These are phyloP conservation scores for Spea hammondii DNA, from an alignment of 2,797 vertebrate species.

Conservation along the genomic window DNA sequence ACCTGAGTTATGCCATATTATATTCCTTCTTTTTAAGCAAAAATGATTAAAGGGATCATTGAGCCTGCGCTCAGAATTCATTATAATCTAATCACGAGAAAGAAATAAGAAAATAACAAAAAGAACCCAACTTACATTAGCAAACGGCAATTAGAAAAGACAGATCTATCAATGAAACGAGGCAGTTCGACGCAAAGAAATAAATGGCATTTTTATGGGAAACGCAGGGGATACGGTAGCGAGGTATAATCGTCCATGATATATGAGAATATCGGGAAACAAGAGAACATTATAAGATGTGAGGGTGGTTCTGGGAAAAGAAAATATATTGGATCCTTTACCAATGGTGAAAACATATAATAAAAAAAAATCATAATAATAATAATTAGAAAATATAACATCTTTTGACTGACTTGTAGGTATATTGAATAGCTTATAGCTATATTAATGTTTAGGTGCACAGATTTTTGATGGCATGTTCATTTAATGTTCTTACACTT, in stretches of 20 bases:
- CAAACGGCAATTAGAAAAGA: conserved; percentile 27
- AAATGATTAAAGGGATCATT: conserved; percentile 39
- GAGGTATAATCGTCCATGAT: conserved; percentile 19
- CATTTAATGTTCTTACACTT: too few species aligned
- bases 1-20: conserved; percentile 1
- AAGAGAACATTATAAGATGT: background rate
- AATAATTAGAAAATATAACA: too few species aligned
- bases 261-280: conserved; percentile 27
- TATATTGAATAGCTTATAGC: too few species aligned
- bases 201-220: background rate
- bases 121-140: background rate
- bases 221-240: background rate
- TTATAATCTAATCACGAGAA: conserved; percentile 29
- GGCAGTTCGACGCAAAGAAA: background rate
- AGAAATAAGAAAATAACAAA: conserved; percentile 7
- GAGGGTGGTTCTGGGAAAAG: too few species aligned
- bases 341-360: too few species aligned
- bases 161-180: conserved; percentile 9
- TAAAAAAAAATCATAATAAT: too few species aligned
- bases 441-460: too few species aligned
- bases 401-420: too few species aligned
- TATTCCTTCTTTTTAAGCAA: background rate
- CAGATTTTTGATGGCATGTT: too few species aligned
- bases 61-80: conserved; percentile 6
- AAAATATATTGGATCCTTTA: too few species aligned